phyloP scores from a whole-genome alignment of 2,797 vertebrate genomes.

The Microctenopoma steveboyesi region DNA sequence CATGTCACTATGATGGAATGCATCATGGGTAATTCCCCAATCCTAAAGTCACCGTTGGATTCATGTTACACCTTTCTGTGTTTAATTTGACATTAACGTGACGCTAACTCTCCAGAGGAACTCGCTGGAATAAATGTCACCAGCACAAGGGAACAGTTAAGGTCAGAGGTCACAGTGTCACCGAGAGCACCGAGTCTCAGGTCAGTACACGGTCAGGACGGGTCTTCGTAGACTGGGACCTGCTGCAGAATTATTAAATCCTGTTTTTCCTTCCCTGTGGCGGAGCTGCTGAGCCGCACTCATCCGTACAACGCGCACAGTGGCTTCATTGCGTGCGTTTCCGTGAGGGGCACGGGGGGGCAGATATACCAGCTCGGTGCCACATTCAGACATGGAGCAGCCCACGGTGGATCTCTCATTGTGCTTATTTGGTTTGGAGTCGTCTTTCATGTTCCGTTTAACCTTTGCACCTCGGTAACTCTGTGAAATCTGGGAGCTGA shows the following conservation, averaged over 20 bases:
- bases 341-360: neutral
- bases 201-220: neutral
- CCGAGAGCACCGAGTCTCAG: conserved; percentile 8
- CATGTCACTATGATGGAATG: neutral
- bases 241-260: conserved; percentile 14
- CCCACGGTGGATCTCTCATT: conserved; percentile 7
- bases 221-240: conserved; percentile 4
- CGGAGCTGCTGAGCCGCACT: conserved; percentile 40
- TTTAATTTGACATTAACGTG: conserved; percentile 17
- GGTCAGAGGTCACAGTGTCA: conserved; percentile 31
- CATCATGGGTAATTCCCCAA: no score
- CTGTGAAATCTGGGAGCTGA: neutral
- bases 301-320: conserved; percentile 48
- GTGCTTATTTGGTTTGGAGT: conserved; percentile 29
- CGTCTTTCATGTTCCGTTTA: conserved; percentile 37
- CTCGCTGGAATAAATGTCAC: neutral
- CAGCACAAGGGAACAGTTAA: neutral
- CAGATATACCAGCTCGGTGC: conserved; percentile 12
- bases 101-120: neutral
- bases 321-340: conserved; percentile 19
- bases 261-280: conserved; percentile 39
- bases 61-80: neutral
- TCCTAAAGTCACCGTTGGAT: neutral
- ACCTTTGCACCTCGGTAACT: neutral
- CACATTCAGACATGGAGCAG: conserved; percentile 16